Evolutionary conservation across 35 echinoderm and acorn worm species (phyloP), one percentile per base, ranked within the genome.

Genomic region (Ophioderma brevispina): DNA sequence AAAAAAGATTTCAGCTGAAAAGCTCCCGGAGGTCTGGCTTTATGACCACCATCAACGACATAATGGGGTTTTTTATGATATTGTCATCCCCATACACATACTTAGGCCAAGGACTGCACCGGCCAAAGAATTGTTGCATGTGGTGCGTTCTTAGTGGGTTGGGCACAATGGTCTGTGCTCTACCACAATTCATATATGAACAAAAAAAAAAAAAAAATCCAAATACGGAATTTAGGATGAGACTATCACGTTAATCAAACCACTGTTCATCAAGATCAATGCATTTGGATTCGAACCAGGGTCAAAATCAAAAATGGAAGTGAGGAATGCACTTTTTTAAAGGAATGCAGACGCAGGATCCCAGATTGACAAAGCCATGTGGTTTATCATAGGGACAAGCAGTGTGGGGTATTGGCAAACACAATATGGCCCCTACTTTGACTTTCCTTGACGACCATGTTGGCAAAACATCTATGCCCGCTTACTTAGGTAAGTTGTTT

Each of bases 361-460:
- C 1, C 59, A 70, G 28, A 25, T 70, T 25, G 15, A 25, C 28
- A 70, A 30, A 25, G n/a, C 59, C 5, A 70, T 30, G 84, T 82
- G 85, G 36, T 59, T 92, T 25, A 81, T 92, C 25, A 42, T 90
- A 40, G 90, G 91, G 59, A 21, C 91, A 92, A 39, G 41, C 86
- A 14, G 17, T 92, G 0, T 33, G 80, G 14, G 91, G 91, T 21
- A 64, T 87, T 76, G 91, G 91, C 1, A n/a, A 79, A 0, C 25
- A 78, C 10, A 77, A 84, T 0, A 31, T 87, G 0, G 59, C 55
- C 11, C 84, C 91, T 0, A 77, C 70, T 6, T 87, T 78, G 1
- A 92, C 91, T 15, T 92, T 87, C 39, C 40, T 92, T 8, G 91
- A 92, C 37, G 91, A 92, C 37, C 40, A 39, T 17, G 85, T 87